phyloP scores from a whole-genome alignment of 2,113 vertebrate species.

The Trematocara stigmaticum region DNA sequence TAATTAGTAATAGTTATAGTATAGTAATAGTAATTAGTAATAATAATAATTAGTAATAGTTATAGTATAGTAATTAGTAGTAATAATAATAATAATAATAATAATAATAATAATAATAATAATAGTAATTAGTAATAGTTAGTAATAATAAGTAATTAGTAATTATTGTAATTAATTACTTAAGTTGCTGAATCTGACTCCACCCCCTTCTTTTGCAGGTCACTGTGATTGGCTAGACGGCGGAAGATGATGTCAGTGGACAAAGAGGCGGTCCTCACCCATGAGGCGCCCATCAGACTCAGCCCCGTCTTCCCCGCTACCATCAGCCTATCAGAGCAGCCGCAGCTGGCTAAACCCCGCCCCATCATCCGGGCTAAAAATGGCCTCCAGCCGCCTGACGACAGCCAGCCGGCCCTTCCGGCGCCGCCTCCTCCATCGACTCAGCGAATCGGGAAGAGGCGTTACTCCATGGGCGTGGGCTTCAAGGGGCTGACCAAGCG shows the following conservation, averaged over 20 bases:
- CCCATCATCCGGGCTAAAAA: conserved; percentile 61
- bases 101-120: no score
- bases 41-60: no score
- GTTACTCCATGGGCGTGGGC: conserved; percentile 77
- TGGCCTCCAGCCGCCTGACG: conserved; percentile 62
- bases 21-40: no score
- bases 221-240: conserved; percentile 28
- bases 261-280: conserved; percentile 41
- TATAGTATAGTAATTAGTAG: no score
- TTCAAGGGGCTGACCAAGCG: conserved; percentile 82
- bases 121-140: background rate
- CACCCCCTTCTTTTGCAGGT: background rate
- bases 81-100: no score
- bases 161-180: background rate
- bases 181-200: background rate
- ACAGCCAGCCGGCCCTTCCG: background rate
- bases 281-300: background rate
- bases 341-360: conserved; percentile 11
- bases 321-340: conserved; percentile 32
- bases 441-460: conserved; percentile 72
- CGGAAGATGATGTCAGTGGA: conserved; percentile 65
- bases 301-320: conserved; percentile 5
- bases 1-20: no score
- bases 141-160: background rate
- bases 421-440: conserved; percentile 2